A percentile compares a stretch with the other conserved stretches of the same genome.
Conservation (phyloP, 2,888 invertebrate species). For the Leptogaster cylindrica region DNA sequence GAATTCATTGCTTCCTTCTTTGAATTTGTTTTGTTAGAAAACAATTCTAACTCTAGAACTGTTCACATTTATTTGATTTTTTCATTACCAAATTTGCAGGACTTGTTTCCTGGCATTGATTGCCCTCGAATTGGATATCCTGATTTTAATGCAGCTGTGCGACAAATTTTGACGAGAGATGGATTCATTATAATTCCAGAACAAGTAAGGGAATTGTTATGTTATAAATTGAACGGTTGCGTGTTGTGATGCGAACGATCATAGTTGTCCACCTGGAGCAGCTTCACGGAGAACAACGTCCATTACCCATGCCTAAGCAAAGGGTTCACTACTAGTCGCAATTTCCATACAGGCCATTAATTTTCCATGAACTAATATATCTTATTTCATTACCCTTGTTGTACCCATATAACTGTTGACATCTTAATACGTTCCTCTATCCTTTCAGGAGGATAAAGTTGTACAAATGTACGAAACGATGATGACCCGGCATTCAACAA, state of each 20-base stretch:
- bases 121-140: constrained; percentile 88
- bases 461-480: constrained; percentile 92
- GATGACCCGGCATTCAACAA: constrained; percentile 91
- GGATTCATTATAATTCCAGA: constrained; percentile 73
- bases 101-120: constrained; percentile 89
- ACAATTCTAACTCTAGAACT: not conserved
- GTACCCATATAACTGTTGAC: constrained; percentile 25
- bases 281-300: too few species aligned
- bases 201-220: constrained; percentile 70
- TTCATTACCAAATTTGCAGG: too few species aligned
- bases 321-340: constrained; percentile 1
- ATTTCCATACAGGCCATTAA: not conserved
- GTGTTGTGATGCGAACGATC: too few species aligned
- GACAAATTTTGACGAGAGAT: constrained; percentile 69
- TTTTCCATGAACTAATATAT: constrained; percentile 19
- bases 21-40: constrained; percentile 8
- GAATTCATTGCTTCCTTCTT: constrained; percentile 21
- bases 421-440: constrained; percentile 28
- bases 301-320: too few species aligned
- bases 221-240: too few species aligned
- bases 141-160: constrained; percentile 82
- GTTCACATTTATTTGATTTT: constrained; percentile 10
- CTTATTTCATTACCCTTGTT: constrained; percentile 30
- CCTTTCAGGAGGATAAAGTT: constrained; percentile 78
- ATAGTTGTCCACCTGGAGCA: too few species aligned